Conservation (phyloP, 2,113 vertebrate species). For the Callocephalon fimbriatum region DNA sequence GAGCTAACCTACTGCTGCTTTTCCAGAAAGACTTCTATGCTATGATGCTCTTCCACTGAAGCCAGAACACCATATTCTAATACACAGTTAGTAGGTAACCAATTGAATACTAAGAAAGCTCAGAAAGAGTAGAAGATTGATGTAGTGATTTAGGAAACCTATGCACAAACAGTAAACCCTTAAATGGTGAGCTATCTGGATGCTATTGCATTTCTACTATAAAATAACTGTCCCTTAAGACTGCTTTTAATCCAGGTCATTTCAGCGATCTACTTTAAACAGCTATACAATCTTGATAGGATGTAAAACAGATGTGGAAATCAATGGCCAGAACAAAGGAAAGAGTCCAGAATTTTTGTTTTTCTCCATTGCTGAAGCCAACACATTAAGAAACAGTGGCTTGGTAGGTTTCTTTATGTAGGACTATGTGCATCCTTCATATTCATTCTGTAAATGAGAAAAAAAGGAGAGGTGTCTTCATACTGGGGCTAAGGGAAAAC, state of each 20-base stretch:
- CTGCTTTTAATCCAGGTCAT: conserved; percentile 18
- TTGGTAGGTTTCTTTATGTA: not conserved
- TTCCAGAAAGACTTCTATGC: not conserved
- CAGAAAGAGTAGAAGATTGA: not conserved
- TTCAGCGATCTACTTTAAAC: not conserved
- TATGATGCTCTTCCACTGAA: not conserved
- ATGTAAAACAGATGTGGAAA: conserved; percentile 40
- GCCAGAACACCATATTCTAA: not conserved
- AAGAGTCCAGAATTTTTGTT: not conserved
- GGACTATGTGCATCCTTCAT: not conserved
- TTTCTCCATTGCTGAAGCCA: conserved; percentile 1
- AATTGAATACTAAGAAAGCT: not conserved
- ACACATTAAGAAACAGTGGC: not conserved
- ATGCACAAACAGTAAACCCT: not conserved
- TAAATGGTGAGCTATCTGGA: not conserved
- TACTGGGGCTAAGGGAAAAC: not conserved
- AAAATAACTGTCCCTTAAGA: not conserved
- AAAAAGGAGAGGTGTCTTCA: not conserved
- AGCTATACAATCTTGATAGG: not conserved
- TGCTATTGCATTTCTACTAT: not conserved
- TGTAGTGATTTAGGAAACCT: not conserved
- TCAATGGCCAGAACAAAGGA: not conserved
- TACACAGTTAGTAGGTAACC: not conserved
- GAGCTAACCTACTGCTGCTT: not conserved
- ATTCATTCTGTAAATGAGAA: not conserved